phyloP scores from a whole-genome alignment of 2,888 invertebrate species.

The Stramonita haemastoma region DNA sequence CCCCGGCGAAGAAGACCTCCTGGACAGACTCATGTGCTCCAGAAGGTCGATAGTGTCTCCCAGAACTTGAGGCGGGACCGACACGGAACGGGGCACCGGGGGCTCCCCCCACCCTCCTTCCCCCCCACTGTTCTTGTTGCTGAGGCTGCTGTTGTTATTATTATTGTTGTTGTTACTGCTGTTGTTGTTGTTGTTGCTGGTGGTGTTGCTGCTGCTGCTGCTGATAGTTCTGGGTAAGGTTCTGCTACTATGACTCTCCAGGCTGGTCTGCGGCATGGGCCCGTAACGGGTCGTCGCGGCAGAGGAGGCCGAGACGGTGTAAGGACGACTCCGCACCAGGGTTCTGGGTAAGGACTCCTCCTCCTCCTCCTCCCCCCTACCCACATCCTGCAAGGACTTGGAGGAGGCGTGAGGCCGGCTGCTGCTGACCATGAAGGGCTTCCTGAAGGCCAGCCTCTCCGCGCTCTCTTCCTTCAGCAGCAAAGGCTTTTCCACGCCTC shows the following conservation, averaged over 20 bases:
- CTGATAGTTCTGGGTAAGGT: neutral
- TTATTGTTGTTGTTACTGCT: slow-evolving; percentile 1
- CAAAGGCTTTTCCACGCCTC: neutral
- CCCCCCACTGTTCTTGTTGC: neutral
- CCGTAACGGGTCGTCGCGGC: neutral
- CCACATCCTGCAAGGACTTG: neutral
- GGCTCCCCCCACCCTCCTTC: neutral
- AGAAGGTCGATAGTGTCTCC: slow-evolving; percentile 6
- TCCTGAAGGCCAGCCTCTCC: neutral
- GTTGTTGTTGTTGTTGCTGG: neutral
- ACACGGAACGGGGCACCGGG: neutral
- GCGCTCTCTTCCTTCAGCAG: neutral
- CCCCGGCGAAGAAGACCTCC: neutral
- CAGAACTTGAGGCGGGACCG: slow-evolving; percentile 12
- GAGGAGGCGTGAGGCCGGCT: neutral
- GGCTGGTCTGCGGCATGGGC: slow-evolving; percentile 13
- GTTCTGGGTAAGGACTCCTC: neutral
- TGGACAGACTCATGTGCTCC: slow-evolving; percentile 28
- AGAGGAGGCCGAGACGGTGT: neutral
- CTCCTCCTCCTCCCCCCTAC: slow-evolving; percentile 1
- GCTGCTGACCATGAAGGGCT: slow-evolving; percentile 2
- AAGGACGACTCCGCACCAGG: neutral
- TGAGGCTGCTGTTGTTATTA: slow-evolving; percentile 18
- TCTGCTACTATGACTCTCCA: neutral
- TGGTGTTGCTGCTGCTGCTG: neutral